Evolutionary conservation across 1,140 invertebrate genomes (phyloP).

Genomic region (Caenorhabditis briggsae): DNA sequence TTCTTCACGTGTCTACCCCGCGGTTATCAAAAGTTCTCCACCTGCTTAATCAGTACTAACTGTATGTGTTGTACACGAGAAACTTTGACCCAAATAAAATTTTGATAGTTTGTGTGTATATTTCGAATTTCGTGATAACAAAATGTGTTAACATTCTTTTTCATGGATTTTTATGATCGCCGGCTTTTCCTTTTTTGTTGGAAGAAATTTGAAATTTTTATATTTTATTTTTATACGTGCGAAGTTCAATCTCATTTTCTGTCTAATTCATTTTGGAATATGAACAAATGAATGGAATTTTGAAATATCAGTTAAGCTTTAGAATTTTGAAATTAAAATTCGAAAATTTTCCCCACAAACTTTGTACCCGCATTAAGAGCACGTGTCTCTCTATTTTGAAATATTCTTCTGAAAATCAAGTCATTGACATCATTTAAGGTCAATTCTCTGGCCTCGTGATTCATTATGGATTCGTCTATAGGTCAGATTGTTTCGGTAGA

Average conservation of each 20-base stretch:
- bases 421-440: conserved; percentile 19
- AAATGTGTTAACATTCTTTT: not conserved
- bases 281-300: no score
- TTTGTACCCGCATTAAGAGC: not conserved
- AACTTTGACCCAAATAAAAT: conserved; percentile 45
- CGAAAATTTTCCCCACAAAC: not conserved
- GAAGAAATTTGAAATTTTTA: not conserved
- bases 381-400: not conserved
- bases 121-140: conserved; percentile 7
- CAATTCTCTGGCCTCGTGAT: not conserved
- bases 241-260: not conserved
- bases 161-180: not conserved
- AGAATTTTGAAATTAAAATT: no score
- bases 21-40: not conserved
- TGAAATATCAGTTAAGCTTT: no score
- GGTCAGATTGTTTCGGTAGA: conserved; percentile 3
- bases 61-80: not conserved
- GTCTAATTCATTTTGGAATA: not conserved
- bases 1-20: not conserved
- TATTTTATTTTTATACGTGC: not conserved
- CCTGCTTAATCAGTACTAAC: not conserved
- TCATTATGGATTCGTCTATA: not conserved
- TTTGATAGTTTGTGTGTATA: not conserved
- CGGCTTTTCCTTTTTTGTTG: conserved; percentile 15
- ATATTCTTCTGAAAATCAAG: not conserved